Evolutionary conservation across 2,797 vertebrate species (phyloP).

Genomic region (Psittacula echo): DNA sequence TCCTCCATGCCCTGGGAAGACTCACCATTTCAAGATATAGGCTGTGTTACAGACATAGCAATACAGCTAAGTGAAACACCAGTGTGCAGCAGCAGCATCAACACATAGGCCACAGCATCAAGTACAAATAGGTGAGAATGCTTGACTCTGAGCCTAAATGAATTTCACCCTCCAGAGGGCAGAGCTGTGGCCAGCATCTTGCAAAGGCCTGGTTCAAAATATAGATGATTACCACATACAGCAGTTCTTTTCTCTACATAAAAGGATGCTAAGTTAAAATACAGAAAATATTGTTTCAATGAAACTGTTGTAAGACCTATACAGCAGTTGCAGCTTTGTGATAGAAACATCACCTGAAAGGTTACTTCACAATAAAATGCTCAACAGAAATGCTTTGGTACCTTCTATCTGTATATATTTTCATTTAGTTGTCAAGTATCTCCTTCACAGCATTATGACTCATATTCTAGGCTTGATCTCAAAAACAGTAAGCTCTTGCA

Average conservation of each 20-base stretch:
- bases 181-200: background rate
- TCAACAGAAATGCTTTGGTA: slow-evolving; percentile 5
- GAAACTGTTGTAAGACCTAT: slow-evolving; percentile 48
- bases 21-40: slow-evolving; percentile 74
- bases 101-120: background rate
- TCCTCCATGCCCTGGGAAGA: slow-evolving; percentile 72
- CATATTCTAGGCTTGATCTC: slow-evolving; percentile 56
- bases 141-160: background rate
- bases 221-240: background rate
- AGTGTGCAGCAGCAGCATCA: background rate
- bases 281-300: slow-evolving; percentile 40
- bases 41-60: background rate
- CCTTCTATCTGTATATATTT: slow-evolving; percentile 27
- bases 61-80: background rate
- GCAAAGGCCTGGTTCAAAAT: background rate
- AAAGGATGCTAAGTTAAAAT: background rate
- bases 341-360: slow-evolving; percentile 25
- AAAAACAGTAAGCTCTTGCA: slow-evolving; percentile 50
- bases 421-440: slow-evolving; percentile 28
- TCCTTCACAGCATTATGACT: slow-evolving; percentile 42
- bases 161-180: background rate
- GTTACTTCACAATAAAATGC: slow-evolving; percentile 70
- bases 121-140: background rate
- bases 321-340: slow-evolving; percentile 35
- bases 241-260: background rate